Evolutionary conservation across 2,113 vertebrate genomes (phyloP).

Genomic region (Sylvia atricapilla): DNA sequence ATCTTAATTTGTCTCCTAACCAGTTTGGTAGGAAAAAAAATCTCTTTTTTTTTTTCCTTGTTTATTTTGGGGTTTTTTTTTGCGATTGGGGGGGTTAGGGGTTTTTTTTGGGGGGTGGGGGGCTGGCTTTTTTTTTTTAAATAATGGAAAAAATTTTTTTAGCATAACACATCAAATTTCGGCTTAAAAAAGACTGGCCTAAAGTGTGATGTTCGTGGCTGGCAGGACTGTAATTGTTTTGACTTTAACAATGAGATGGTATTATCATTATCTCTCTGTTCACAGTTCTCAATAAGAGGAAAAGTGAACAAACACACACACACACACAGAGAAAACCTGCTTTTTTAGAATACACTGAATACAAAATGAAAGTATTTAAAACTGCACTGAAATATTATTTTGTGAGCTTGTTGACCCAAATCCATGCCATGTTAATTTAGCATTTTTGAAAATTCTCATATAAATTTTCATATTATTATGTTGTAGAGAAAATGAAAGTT

Average conservation of each 20-base stretch:
- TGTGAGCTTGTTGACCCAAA: not conserved
- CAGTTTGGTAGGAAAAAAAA: not conserved
- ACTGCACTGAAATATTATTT: not conserved
- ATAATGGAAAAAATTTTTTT: not conserved
- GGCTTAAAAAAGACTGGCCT: not conserved
- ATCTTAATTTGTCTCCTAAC: not conserved
- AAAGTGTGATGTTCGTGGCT: not conserved
- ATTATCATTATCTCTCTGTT: not conserved
- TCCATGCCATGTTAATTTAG: not conserved
- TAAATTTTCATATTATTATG: not conserved
- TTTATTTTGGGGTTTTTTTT: not conserved
- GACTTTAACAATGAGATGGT: not conserved
- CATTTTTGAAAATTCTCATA: not conserved
- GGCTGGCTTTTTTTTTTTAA: not conserved
- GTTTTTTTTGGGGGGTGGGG: too few relatives aligned
- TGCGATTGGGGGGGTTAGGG: too few relatives aligned
- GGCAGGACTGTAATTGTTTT: not conserved
- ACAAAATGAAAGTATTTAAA: not conserved
- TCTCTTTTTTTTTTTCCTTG: not conserved
- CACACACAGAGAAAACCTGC: rapidly evolving
- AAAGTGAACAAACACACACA: not conserved
- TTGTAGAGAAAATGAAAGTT: not conserved
- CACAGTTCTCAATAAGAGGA: not conserved
- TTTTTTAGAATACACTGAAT: not conserved
- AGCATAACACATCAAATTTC: not conserved